phyloP scores from a whole-genome alignment of 2,888 invertebrate species.

The Caenorhabditis sulstoni region DNA sequence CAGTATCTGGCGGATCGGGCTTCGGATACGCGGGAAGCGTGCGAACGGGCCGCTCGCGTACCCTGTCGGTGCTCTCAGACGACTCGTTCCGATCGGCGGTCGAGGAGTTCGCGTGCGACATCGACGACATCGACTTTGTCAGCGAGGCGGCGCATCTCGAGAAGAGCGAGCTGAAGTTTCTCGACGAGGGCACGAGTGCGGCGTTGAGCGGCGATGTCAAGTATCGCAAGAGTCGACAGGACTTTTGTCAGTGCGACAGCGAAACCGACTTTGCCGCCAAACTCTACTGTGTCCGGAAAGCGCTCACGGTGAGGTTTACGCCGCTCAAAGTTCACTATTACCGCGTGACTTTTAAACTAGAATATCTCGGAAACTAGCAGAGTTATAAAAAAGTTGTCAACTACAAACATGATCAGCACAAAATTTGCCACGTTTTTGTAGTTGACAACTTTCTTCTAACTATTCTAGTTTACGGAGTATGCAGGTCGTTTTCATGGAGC shows the following conservation, averaged over 20 bases:
- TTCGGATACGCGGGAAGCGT: conserved; percentile 54
- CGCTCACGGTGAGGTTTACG: conserved; percentile 85
- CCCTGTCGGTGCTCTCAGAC: conserved; percentile 87
- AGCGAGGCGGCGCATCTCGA: conserved; percentile 84
- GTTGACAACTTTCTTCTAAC: no score
- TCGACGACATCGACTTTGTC: conserved; percentile 58
- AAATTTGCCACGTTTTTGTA: no score
- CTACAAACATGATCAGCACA: no score
- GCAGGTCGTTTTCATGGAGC: no score
- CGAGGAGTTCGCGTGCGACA: conserved; percentile 83
- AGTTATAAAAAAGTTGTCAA: no score
- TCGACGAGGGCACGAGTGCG: conserved; percentile 90
- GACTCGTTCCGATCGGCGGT: conserved; percentile 97
- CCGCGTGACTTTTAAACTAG: no score
- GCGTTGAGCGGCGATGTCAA: conserved; percentile 85
- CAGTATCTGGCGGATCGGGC: conserved; percentile 45
- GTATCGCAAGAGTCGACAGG: conserved; percentile 85
- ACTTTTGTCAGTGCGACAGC: conserved; percentile 90
- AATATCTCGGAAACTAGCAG: no score
- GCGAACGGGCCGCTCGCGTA: conserved; percentile 70
- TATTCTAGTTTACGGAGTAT: no score
- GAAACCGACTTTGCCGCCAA: conserved; percentile 97
- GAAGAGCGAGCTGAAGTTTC: conserved; percentile 86
- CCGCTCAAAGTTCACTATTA: no score
- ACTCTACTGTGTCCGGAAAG: conserved; percentile 92